Base-by-base conservation (phyloP, 2,888 invertebrate species). In the Chydorus sphaericus region DNA sequence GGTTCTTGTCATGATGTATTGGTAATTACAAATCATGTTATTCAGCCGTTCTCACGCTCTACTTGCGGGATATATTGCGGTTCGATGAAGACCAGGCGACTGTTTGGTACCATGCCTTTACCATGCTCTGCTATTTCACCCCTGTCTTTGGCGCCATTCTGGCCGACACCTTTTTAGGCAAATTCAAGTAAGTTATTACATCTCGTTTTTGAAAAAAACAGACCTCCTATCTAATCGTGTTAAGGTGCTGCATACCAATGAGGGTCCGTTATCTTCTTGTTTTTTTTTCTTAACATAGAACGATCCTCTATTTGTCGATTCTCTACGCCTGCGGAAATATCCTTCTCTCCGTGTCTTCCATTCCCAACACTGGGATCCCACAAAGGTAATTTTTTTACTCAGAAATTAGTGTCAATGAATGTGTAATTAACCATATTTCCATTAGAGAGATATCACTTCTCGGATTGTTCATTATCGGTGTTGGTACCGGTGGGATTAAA, bases 401-500 rank as follows among this genome's bases (percentile, higher is more conserved):
- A n/a, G n/a, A n/a, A 30, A 26, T 33, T 18, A 3, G 7, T 23
- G 11, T 23, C 56, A 6, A 10, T 16, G 7, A 11, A 37, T 48
- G 8, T 36, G 29, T 5, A 31, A 14, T 39, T 14, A 29, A 16
- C 39, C 3, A n/a, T 52, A 38, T 23, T n/a, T 37, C 11, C 28
- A 20, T 20, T 56, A 73, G 73, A 59, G 59, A 63, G 54, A 68
- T 74, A 36, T 69, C 73, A 5, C 65, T 73, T 56, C 60, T 73
- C 30, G 76, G 75, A 0, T 65, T 78, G 44, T 60, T 72, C 2
- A 65, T 77, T 57, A 88, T 96, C 63, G 91, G 91, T 0, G 64
- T 92, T 14, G 93, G 92, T 0, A 91, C 92, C 0, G 94, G 94
- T 2, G 93, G 93, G 1, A 96, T 96, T 63, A 96, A 96, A 66